Base-by-base conservation (phyloP, 2,797 vertebrate genomes). In the Paramormyrops hopkinsi region DNA sequence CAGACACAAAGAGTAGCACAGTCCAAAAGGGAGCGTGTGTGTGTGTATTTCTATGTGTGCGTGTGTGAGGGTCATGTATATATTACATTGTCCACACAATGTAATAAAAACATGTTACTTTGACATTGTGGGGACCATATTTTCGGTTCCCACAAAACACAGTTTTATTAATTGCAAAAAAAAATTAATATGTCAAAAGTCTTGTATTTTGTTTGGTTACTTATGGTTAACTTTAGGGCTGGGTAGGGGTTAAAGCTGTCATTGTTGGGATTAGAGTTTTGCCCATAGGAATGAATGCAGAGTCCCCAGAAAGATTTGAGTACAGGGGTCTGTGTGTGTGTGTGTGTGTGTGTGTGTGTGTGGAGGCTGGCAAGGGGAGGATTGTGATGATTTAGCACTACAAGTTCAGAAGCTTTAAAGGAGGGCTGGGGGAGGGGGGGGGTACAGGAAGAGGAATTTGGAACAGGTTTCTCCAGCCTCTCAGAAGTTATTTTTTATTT, bases 1-100 rank as follows among this genome's bases (percentile, higher is more conserved):
- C 95, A 95, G 95, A 97, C 96, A 97, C 97, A 97, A 97, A 97
- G 96, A 93, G 95, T 92, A 92, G 92, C 92, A 89, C 92, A 95
- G 95, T 94, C 94, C 93, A 90, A 94, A 92, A 94, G 91, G 91
- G 94, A 91, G 46, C 4, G n/a, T 12, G 48, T 14, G 48, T 50
- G 6, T 29, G 83, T 51, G 22, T 51, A 46, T 51, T 6, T 84
- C 46, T 50, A 17, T 84, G 82, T 53, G 19, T 19, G 50, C 6
- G 2, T 62, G 83, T 33, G 48, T 22, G 56, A 3, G 59, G 22
- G 6, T 59, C 6, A 59, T 22, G 56, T 59, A 59, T 59, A 7
- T 59, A 22, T 59, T 59, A 59, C n/a, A 37, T 6, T 82, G 73
- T 82, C n/a, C n/a, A 2, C 56, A 59, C 53, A 59, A 59, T 59